Percentiles rank a stretch among this genome's conserved stretches.
Evolutionary conservation across 1,140 invertebrate species (phyloP).

Genomic region (Yoshiicerus persimilis): DNA sequence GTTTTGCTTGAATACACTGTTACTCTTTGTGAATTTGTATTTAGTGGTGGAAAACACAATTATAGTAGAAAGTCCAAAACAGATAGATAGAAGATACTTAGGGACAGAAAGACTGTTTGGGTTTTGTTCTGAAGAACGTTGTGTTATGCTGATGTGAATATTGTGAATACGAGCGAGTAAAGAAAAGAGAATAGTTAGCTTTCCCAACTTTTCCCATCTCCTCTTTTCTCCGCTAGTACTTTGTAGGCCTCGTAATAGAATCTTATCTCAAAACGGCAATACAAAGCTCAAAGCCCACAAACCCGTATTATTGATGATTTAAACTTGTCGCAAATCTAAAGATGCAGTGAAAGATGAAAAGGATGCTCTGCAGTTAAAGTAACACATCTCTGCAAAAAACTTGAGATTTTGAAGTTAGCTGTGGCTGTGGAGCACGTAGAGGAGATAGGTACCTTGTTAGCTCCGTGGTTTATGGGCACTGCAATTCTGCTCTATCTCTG

Average conservation of each 20-base stretch:
- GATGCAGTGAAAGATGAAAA: background rate
- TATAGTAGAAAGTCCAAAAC: too few species aligned
- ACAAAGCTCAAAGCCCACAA: background rate
- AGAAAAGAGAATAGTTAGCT: background rate
- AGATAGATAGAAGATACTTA: too few species aligned
- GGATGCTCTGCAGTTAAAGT: background rate
- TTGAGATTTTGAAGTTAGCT: too few species aligned
- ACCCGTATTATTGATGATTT: background rate
- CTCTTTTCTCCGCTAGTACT: background rate
- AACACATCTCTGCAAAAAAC: too few species aligned
- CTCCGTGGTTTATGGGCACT: background rate
- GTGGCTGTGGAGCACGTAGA: background rate
- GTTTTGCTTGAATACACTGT: too few species aligned
- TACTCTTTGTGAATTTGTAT: too few species aligned
- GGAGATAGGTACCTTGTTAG: background rate
- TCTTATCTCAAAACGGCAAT: background rate
- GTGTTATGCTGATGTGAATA: background rate
- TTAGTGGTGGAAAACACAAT: too few species aligned
- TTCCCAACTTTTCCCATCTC: background rate
- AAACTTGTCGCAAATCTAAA: background rate
- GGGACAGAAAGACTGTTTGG: too few species aligned
- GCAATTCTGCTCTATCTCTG: too few species aligned
- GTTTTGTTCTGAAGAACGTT: too few species aligned
- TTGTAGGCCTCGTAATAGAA: background rate
- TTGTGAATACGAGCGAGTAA: background rate